Evolutionary conservation across 2,888 invertebrate species (phyloP), one percentile per base, ranked within the genome.

Genomic region (Formica aserva): DNA sequence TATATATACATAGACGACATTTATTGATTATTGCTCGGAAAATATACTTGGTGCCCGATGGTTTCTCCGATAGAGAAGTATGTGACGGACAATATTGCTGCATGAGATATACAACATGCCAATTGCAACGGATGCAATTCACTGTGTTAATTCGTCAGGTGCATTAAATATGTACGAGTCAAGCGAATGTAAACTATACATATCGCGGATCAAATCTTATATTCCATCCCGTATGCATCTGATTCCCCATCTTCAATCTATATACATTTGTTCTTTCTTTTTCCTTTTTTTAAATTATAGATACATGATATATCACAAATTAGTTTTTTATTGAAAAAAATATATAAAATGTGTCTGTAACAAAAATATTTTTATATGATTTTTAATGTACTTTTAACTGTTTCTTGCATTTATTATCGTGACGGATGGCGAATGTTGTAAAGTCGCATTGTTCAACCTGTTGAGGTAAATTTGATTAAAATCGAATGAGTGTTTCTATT

Each of bases 1-100:
- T 35, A 18, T 22, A 13, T 48, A n/a, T 52, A 52, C 8, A 52
- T 1, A 11, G 26, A 63, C 15, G 35, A 75, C 66, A 35, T 65
- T 76, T 76, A 76, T 76, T 66, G 76, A 76, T 76, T 65, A 76
- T 65, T 35, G 52, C 32, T 66, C 18, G 66, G 26, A 52, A 55
- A 52, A 65, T 52, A 65, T 52, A 22, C 48, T 48, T 32, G 45
- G 2, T 45, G 48, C 18, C 26, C 66, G 67, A 76, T 15, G 29
- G 63, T 63, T 57, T 65, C 65, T 35, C 26, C 18, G 48, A 76
- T 65, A 35, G 65, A 38, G 66, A 38, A 63, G 18, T 45, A 75
- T 22, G 48, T 76, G 76, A 65, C 48, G 22, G 32, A 65, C 35
- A 48, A 76, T 1, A 35, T 65, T 65, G 32, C 32, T 26, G 48